These are phyloP conservation scores for Eupristina koningsbergeri DNA, from an alignment of 1,140 invertebrate species.

Conservation along the genomic window DNA sequence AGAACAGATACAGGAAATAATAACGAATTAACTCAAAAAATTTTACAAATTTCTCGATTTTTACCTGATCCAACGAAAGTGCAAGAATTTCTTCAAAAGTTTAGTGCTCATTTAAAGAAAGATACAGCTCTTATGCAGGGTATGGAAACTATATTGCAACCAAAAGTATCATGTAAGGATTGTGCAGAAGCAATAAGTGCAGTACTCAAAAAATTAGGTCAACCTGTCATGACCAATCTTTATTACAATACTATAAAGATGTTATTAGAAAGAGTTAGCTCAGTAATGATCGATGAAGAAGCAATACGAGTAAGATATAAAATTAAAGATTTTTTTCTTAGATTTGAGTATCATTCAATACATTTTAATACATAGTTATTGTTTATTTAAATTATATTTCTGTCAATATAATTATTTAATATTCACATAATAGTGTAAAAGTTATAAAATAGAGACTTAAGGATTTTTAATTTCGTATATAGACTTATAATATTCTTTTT, in stretches of 20 bases:
- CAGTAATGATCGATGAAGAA: slow-evolving; percentile 94
- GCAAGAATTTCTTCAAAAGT: slow-evolving; percentile 92
- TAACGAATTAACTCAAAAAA: slow-evolving; percentile 78
- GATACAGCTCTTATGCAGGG: slow-evolving; percentile 85
- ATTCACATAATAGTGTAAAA: too few species aligned
- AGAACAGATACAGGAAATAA: slow-evolving; percentile 77
- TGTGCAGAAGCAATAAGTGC: slow-evolving; percentile 85
- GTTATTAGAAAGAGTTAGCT: slow-evolving; percentile 92
- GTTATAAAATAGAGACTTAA: too few species aligned
- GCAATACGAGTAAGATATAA: slow-evolving; percentile 78
- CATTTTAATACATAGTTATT: slow-evolving; percentile 14
- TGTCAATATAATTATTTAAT: not conserved
- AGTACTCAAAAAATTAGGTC: slow-evolving; percentile 93
- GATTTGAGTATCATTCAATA: slow-evolving; percentile 2
- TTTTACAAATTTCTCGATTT: slow-evolving; percentile 79
- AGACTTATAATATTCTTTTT: too few species aligned
- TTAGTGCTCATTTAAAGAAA: slow-evolving; percentile 86
- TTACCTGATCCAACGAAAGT: slow-evolving; percentile 95
- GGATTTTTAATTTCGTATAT: too few species aligned
- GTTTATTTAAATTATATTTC: not conserved
- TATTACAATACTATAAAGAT: slow-evolving; percentile 97
- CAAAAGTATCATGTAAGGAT: slow-evolving; percentile 91
- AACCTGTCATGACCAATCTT: slow-evolving; percentile 93
- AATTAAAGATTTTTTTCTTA: not conserved
- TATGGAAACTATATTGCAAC: slow-evolving; percentile 89